phyloP scores from a whole-genome alignment of 2,888 invertebrate species.

The Diadromus collaris region DNA sequence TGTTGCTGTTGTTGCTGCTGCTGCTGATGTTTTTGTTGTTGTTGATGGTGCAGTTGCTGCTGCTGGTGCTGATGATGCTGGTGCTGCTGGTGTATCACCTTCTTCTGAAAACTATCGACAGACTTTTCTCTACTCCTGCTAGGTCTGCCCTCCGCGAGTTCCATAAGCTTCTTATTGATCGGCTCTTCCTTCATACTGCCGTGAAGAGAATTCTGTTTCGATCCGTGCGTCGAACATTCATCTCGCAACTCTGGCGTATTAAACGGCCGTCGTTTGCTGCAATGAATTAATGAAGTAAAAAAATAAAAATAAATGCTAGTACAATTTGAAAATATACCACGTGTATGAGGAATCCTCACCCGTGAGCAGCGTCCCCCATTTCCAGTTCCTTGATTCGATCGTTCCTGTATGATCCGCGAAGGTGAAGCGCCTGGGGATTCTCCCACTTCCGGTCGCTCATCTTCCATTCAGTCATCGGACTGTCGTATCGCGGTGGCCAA shows the following conservation, averaged over 20 bases:
- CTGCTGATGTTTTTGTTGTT: slow-evolving; percentile 37
- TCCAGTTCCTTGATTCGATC: slow-evolving; percentile 78
- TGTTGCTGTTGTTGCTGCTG: slow-evolving; percentile 21
- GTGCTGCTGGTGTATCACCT: slow-evolving; percentile 70
- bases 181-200: slow-evolving; percentile 79
- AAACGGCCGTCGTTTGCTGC: slow-evolving; percentile 73
- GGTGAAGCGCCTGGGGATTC: slow-evolving; percentile 73
- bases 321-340: neutral
- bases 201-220: slow-evolving; percentile 76
- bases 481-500: slow-evolving; percentile 76
- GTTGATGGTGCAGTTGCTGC: slow-evolving; percentile 31
- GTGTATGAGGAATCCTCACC: slow-evolving; percentile 54
- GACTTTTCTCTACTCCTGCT: slow-evolving; percentile 77
- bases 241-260: slow-evolving; percentile 75
- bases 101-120: slow-evolving; percentile 74
- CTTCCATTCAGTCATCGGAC: slow-evolving; percentile 77
- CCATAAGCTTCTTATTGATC: slow-evolving; percentile 78
- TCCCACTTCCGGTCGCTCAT: slow-evolving; percentile 78
- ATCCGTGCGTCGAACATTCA: slow-evolving; percentile 71
- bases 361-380: slow-evolving; percentile 69
- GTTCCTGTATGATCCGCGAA: slow-evolving; percentile 75
- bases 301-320: neutral
- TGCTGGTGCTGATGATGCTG: slow-evolving; percentile 69
- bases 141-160: slow-evolving; percentile 77
- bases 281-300: slow-evolving; percentile 40